Base-by-base conservation (phyloP, 2,113 vertebrate species). In the Myiagra hebetior region DNA sequence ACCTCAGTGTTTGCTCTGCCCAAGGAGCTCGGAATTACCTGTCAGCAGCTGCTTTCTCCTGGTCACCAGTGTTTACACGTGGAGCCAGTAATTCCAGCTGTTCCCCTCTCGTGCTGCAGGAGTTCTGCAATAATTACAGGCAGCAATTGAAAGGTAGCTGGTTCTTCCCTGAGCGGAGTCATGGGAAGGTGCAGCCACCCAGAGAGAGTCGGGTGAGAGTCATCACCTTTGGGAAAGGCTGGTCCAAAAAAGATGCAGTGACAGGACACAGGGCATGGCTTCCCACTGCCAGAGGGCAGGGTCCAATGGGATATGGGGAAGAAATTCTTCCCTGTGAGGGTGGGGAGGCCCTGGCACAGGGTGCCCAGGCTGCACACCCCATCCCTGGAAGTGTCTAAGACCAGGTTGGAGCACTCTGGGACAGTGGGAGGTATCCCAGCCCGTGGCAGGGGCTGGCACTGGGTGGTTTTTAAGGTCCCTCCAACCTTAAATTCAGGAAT, bases 31-130 rank as follows among this genome's bases (percentile, higher is more conserved):
- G 24, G 83, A n/a, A 50, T 90, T 82, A 85, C 73, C 87, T 87
- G 85, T 60, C 90, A 91, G 96, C 82, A 67, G 82, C 65, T 90
- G 85, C 89, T 82, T 81, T 87, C 69, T 81, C 60, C 88, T 82
- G 91, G 31, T 67, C 96, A 50, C 77, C 35, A n/a, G 56, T 41
- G 73, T 41, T 87, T 24, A 53, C 64, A 50, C 39, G 4, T 3
- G 47, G 35, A 91, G 84, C 49, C 88, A 27, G 94, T 47, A 9
- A 81, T 79, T 90, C 82, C 88, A 92, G 88, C 93, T 84, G 87
- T 24, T 89, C 62, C 63, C 75, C 79, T 83, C 76, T 50, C 5
- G 7, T 35, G 84, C 90, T 85, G 87, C 77, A 69, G 81, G 55
- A 49, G 15, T 15, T 22, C 37, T 11, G 73, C 41, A 70, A 3